Percentiles rank a stretch among this genome's conserved stretches.
These are phyloP conservation scores for Lordiphosa fenestrarum DNA, from an alignment of 2,888 invertebrate species.

Conservation along the genomic window DNA sequence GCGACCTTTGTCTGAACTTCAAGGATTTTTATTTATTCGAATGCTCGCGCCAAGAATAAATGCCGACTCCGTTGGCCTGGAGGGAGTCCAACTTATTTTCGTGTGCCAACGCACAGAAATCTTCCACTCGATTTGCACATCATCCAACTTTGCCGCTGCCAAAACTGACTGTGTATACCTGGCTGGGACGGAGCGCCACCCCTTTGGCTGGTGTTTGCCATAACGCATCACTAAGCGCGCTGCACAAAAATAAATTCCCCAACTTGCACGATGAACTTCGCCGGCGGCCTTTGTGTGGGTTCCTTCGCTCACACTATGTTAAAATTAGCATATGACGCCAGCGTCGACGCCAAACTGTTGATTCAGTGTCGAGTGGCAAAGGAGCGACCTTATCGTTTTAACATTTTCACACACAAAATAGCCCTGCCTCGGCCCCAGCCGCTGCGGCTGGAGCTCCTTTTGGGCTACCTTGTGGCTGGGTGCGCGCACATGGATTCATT, in stretches of 20 bases:
- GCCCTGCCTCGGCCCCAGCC: conserved; percentile 23
- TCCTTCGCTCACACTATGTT: conserved; percentile 23
- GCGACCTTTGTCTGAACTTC: conserved; percentile 61
- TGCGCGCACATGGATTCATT: conserved; percentile 63
- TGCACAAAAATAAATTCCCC: conserved; percentile 65
- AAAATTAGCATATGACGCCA: conserved; percentile 63
- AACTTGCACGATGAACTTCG: conserved; percentile 56
- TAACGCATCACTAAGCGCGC: conserved; percentile 65
- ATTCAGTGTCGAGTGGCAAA: conserved; percentile 44
- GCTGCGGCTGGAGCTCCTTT: conserved; percentile 9
- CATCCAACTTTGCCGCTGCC: conserved; percentile 41
- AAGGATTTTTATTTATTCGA: conserved; percentile 54
- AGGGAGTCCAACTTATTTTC: conserved; percentile 44
- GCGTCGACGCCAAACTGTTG: conserved; percentile 63
- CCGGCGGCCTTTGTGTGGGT: conserved; percentile 24
- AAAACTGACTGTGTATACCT: conserved; percentile 28
- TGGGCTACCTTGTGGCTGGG: conserved; percentile 14
- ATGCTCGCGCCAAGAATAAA: conserved; percentile 51
- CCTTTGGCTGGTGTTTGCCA: conserved; percentile 28
- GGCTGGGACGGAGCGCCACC: conserved; percentile 5
- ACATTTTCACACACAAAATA: conserved; percentile 46
- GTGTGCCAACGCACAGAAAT: conserved; percentile 56
- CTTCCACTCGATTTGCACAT: conserved; percentile 68
- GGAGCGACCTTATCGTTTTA: conserved; percentile 58
- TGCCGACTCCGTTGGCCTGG: conserved; percentile 15